Base-by-base conservation (phyloP, 2,888 invertebrate species). In the Leptopilina drosophilae region DNA sequence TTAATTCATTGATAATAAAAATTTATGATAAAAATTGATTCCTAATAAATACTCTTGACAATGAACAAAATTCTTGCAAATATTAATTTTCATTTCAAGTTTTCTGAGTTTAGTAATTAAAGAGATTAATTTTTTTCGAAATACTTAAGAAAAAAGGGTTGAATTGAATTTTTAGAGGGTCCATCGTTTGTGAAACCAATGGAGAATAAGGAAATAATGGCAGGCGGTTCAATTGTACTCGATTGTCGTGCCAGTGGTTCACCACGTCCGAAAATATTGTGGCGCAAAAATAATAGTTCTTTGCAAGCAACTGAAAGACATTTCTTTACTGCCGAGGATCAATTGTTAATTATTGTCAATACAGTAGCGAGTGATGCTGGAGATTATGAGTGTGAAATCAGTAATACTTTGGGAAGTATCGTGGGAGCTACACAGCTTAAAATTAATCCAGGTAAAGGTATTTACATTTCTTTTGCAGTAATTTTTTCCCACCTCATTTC, bases 181-280 rank as follows among this genome's bases (percentile, higher is more conserved):
- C 98, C 98, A 5, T 95, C 96, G 20, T 97, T 98, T 92, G 95
- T 95, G 5, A 96, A 96, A 91, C 95, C 96, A 6, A 97, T 97
- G 96, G 95, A 95, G 89, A 95, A 96, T 87, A 97, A 97, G 90
- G 96, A 96, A 92, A 95, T 96, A 0, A 94, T 94, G 56, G 95
- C 95, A 78, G 98, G 98, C 0, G 95, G 96, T 80, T 96, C 97
- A 20, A 95, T 97, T 78, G 98, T 98, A 6, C 92, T 98, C 79
- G 96, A 97, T 90, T 98, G 98, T 90, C 94, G 96, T 94, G 96
- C 96, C 65, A 94, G 95, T 82, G 98, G 98, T 2, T 96, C 96
- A 77, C 98, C 98, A 2, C 95, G 95, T 90, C 98, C 97, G 40
- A 94, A 93, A 79, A 93, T 97, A 78, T 94, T 94, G 64, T 98